phyloP scores from a whole-genome alignment of 2,797 vertebrate genomes.

The Discoglossus pictus region DNA sequence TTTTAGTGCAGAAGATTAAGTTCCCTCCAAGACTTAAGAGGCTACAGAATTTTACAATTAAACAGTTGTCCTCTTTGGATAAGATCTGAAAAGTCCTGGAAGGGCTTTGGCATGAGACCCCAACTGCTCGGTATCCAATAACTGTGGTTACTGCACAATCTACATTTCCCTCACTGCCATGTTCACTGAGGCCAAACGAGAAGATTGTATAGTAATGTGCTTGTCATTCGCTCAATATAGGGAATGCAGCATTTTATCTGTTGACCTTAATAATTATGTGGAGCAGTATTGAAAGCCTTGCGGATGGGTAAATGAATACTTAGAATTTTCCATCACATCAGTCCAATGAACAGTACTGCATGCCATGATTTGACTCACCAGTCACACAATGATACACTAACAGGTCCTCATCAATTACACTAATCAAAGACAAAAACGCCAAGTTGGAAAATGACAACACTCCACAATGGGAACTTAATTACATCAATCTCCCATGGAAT shows the following conservation, averaged over 20 bases:
- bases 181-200: conserved; percentile 32
- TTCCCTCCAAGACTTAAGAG: conserved; percentile 10
- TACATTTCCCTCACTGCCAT: conserved; percentile 28
- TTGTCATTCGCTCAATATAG: conserved; percentile 29
- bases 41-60: background rate
- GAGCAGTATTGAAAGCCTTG: conserved; percentile 2
- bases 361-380: conserved; percentile 32
- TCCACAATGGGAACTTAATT: conserved; percentile 19
- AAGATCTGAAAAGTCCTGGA: conserved; percentile 38
- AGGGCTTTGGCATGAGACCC: conserved; percentile 42
- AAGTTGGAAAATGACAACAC: conserved; percentile 27
- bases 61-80: conserved; percentile 44
- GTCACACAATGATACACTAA: conserved; percentile 35
- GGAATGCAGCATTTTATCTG: conserved; percentile 1
- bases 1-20: conserved; percentile 7
- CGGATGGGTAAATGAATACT: conserved; percentile 9
- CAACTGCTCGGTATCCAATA: conserved; percentile 24
- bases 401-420: conserved; percentile 18
- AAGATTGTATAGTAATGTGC: conserved; percentile 33
- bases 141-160: conserved; percentile 26
- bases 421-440: conserved; percentile 36
- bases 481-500: conserved; percentile 7
- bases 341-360: conserved; percentile 33
- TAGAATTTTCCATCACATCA: conserved; percentile 9
- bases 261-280: conserved; percentile 17